phyloP scores from a whole-genome alignment of 2,888 invertebrate genomes.

The Phanerotoma sp. region DNA sequence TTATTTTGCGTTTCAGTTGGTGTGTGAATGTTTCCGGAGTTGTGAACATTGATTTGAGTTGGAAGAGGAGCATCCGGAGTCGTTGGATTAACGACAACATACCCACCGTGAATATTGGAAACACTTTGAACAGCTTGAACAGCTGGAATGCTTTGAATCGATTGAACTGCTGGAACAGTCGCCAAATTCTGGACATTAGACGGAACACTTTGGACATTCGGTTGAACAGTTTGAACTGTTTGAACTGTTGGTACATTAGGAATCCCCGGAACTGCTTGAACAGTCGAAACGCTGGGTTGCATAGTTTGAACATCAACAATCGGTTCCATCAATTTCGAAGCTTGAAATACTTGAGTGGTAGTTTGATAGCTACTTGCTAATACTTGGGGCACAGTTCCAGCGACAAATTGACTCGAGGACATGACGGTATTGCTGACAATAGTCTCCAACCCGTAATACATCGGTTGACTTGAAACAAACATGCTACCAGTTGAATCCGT shows the following conservation, averaged over 20 bases:
- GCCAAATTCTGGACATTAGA: background rate
- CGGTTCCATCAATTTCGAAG: constrained; percentile 77
- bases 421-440: constrained; percentile 86
- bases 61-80: constrained; percentile 38
- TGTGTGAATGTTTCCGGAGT: constrained; percentile 18
- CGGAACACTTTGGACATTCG: constrained; percentile 6
- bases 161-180: constrained; percentile 52
- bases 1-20: background rate
- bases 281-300: constrained; percentile 42
- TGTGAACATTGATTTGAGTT: constrained; percentile 38
- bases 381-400: constrained; percentile 78
- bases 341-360: constrained; percentile 81
- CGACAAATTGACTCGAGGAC: constrained; percentile 85
- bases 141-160: constrained; percentile 38
- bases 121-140: constrained; percentile 42
- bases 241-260: constrained; percentile 27
- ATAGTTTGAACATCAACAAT: constrained; percentile 73
- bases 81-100: constrained; percentile 48
- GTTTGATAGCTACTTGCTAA: constrained; percentile 83
- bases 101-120: constrained; percentile 43
- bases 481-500: constrained; percentile 59
- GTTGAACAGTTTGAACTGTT: too few relatives aligned
- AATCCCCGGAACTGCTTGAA: constrained; percentile 35
- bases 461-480: constrained; percentile 67
- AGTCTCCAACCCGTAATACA: constrained; percentile 82